These are phyloP conservation scores for Ornithoptera priamus DNA, from an alignment of 2,888 invertebrate species.

Conservation along the genomic window DNA sequence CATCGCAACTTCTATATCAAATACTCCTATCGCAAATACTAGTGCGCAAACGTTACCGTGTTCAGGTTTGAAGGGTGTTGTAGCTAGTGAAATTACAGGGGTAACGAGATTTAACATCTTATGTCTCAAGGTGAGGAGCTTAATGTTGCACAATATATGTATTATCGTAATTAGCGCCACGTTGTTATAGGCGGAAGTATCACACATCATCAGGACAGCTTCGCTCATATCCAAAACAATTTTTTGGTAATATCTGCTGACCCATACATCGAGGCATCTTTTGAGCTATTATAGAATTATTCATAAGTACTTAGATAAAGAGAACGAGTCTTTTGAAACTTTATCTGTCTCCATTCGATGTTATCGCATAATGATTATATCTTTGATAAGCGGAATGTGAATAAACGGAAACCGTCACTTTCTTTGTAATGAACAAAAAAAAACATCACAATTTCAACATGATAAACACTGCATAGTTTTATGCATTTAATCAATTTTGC, in stretches of 20 bases:
- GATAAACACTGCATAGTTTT: not conserved
- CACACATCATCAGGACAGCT: too few species aligned
- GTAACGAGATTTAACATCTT: too few species aligned
- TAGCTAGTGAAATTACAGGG: too few species aligned
- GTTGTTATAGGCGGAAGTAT: too few species aligned
- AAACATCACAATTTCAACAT: not conserved
- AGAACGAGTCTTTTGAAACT: not conserved
- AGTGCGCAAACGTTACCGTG: too few species aligned
- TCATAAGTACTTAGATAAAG: not conserved
- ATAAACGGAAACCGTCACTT: not conserved
- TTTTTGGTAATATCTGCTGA: not conserved
- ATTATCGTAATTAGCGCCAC: too few species aligned
- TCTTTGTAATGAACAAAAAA: not conserved
- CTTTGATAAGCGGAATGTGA: not conserved
- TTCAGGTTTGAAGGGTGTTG: too few species aligned
- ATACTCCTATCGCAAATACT: too few species aligned
- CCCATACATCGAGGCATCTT: not conserved
- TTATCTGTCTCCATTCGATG: not conserved
- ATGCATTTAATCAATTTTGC: not conserved
- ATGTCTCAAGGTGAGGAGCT: too few species aligned
- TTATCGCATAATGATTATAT: slow-evolving; percentile 1
- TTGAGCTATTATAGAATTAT: not conserved
- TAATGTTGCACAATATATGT: too few species aligned
- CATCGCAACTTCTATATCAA: too few species aligned
- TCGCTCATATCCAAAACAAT: too few species aligned